phyloP scores from a whole-genome alignment of 1,140 invertebrate genomes.

The Drosophila arawakana region DNA sequence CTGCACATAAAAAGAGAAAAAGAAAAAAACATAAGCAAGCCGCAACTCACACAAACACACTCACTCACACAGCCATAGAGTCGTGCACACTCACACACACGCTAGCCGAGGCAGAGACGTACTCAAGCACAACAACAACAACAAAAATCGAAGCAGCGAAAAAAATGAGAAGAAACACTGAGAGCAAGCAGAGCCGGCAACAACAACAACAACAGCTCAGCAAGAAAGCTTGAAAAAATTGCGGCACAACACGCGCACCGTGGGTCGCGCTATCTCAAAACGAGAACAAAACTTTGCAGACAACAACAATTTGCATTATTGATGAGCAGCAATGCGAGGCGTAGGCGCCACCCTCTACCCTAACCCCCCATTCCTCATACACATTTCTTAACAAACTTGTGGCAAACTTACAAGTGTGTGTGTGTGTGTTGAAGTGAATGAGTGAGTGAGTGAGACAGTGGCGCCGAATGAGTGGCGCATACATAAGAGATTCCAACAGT shows the following conservation, averaged over 20 bases:
- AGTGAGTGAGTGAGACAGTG: constrained; percentile 26
- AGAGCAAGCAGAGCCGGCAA: constrained; percentile 63
- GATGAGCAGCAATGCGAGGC: constrained; percentile 56
- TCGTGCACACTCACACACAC: constrained; percentile 41
- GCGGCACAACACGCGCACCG: constrained; percentile 79
- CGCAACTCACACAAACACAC: constrained; percentile 61
- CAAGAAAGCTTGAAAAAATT: constrained; percentile 78
- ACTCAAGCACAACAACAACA: constrained; percentile 64
- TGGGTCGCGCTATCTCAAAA: constrained; percentile 49
- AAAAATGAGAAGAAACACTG: constrained; percentile 81
- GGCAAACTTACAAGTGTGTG: constrained; percentile 45
- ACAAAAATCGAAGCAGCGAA: constrained; percentile 65
- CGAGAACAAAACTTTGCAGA: constrained; percentile 58
- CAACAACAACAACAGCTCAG: constrained; percentile 60
- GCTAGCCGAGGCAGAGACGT: constrained; percentile 63
- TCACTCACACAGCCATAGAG: constrained; percentile 50
- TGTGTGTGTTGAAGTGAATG: constrained; percentile 21
- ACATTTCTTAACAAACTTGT: constrained; percentile 77
- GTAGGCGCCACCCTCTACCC: constrained; percentile 26
- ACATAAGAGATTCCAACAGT: constrained; percentile 25
- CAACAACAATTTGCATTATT: constrained; percentile 82
- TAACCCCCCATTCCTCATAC: constrained; percentile 13
- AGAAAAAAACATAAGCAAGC: constrained; percentile 79
- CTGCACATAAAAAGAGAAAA: constrained; percentile 80
- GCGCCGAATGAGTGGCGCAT: constrained; percentile 18